phyloP scores from a whole-genome alignment of 1,140 invertebrate genomes.

The Brachionus paranguensis region DNA sequence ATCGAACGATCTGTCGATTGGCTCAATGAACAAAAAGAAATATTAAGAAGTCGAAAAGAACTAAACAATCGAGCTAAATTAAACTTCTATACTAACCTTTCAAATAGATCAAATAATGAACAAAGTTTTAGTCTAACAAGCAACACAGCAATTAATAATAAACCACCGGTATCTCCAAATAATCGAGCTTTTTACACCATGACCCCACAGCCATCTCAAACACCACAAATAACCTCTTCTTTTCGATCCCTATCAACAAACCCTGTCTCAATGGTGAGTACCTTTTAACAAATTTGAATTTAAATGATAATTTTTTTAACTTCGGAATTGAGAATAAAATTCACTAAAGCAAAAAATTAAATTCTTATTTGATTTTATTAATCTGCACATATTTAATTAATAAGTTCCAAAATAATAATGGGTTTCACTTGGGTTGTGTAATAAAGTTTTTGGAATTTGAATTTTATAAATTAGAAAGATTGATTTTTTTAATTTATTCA shows the following conservation, averaged over 20 bases:
- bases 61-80: background rate
- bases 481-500: too few relatives aligned
- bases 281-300: background rate
- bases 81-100: background rate
- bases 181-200: constrained; percentile 7
- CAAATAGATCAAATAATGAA: background rate
- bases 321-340: background rate
- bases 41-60: constrained; percentile 25
- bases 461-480: too few relatives aligned
- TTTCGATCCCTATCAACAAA: background rate
- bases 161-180: background rate
- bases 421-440: too few relatives aligned
- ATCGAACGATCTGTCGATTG: constrained; percentile 7
- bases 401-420: too few relatives aligned
- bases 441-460: too few relatives aligned
- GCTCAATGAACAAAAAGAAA: constrained; percentile 33
- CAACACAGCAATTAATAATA: background rate
- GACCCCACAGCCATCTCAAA: background rate
- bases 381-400: too few relatives aligned
- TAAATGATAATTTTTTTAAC: background rate
- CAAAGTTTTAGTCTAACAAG: background rate
- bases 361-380: too few relatives aligned
- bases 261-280: background rate
- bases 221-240: background rate
- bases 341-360: too few relatives aligned